phyloP scores from a whole-genome alignment of 2,888 invertebrate species.

The Tuta absoluta region DNA sequence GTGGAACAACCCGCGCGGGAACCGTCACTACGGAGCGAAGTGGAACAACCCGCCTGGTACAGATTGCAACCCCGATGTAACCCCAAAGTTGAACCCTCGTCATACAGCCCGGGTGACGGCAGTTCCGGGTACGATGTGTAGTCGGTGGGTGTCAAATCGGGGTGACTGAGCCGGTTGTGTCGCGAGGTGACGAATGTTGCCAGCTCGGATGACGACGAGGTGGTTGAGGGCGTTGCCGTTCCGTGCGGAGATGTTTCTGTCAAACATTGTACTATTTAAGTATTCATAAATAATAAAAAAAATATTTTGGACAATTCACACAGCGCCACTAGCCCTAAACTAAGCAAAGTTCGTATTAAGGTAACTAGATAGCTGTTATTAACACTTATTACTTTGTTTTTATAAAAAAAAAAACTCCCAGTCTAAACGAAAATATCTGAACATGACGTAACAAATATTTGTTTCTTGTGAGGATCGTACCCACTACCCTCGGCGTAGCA shows the following conservation, averaged over 20 bases:
- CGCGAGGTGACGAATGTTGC: neutral
- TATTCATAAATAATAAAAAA: too few species aligned
- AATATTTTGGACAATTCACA: too few species aligned
- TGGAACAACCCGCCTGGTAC: neutral
- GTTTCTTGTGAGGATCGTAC: too few species aligned
- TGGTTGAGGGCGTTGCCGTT: constrained; percentile 5
- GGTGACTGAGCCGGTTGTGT: neutral
- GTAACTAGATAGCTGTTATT: too few species aligned
- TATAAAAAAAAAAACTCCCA: too few species aligned
- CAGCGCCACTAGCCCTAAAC: too few species aligned
- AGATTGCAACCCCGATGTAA: neutral
- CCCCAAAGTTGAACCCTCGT: neutral
- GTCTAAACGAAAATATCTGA: too few species aligned
- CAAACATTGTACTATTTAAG: too few species aligned
- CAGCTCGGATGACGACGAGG: neutral
- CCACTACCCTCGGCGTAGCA: too few species aligned
- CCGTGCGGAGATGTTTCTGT: constrained; percentile 4
- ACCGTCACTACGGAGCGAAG: neutral
- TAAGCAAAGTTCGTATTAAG: too few species aligned
- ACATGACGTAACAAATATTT: too few species aligned
- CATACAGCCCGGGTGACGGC: neutral
- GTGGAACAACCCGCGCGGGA: neutral
- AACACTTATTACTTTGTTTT: too few species aligned
- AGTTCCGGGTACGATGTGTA: neutral
- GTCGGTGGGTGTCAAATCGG: neutral